Base-by-base conservation (phyloP, 2,797 vertebrate genomes). In the Chaetophractus vellerosus region DNA sequence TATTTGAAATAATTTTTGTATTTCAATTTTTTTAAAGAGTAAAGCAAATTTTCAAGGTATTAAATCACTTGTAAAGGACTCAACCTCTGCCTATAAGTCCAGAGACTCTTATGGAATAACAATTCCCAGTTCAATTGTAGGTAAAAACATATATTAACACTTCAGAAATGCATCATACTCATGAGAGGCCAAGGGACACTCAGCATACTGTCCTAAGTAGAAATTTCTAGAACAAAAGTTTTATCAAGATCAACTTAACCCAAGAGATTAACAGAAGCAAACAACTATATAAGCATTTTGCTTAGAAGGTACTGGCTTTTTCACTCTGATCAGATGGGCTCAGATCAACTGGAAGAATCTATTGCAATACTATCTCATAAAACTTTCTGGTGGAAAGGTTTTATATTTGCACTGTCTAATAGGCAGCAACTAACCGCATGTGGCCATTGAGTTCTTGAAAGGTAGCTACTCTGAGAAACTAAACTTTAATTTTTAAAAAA, bases 401-500 rank as follows among this genome's bases (percentile, higher is more conserved):
- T 59, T 52, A 14, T 69, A 75, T 83, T 68, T 76, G 9, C 24
- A 96, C 82, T 9, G 14, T 57, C 61, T 26, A 55, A n/a, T 79
- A 75, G 11, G 38, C 4, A 45, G 28, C n/a, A 66, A 63, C 10
- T 33, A 63, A 11, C 11, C 21, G 52, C 14, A 28, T 84, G 28
- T 15, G 14, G 1, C 24, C 63, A 61, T 1, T 71, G 21, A 84
- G 52, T 63, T 90, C 61, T 79, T 93, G 24, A 95, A 80, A 41
- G 63, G 45, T 57, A n/a, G 2, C 48, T 61, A 15, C 9, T 38
- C 50, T 72, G 28, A 84, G 33, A 87, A 7, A 85, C 2, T 74
- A 12, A 41, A 75, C 85, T 93, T 89, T 76, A 75, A 59, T 78
- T 96, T 76, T 92, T 90, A 45, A 55, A 2, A 84, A 33, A 79